Base-by-base conservation (phyloP, 2,113 vertebrate genomes). In the Lagenorhynchus albirostris region DNA sequence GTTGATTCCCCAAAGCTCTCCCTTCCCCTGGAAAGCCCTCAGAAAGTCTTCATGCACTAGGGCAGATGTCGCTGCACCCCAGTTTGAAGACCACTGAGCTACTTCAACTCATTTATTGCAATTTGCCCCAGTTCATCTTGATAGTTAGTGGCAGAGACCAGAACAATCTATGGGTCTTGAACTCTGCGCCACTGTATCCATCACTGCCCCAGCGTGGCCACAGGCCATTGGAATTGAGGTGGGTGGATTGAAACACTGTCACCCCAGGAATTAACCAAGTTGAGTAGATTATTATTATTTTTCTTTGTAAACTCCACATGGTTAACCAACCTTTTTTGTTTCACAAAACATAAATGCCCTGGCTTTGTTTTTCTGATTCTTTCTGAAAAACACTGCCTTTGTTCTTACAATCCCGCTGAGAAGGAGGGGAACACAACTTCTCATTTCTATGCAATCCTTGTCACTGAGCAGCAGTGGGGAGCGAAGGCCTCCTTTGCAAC, bases 381-480 rank as follows among this genome's bases (percentile, higher is more conserved):
- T 47, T 91, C 41, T 82, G 33, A 36, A 95, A 79, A 97, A 95
- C 1, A 84, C 94, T 85, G 85, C 68, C 83, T 98, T 93, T 98
- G 97, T 97, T 97, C 97, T 91, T 12, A 20, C 10, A 4, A 20
- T 58, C 29, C 86, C 7, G 82, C 68, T 85, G 85, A 68, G 62
- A 74, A 89, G 60, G 73, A 77, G 23, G 63, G 47, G 33, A 96
- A 53, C 41, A 79, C 1, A 62, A 17, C 15, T 79, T 95, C 97
- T 95, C 83, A 73, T 97, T 98, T 98, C 97, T 96, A 94, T 55
- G 87, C 20, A 0, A 0, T 95, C 79, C 96, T 97, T 60, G 67
- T 62, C 81, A 7, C 18, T 82, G 2, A 36, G 80, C 81, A 96
- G 92, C 80, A 74, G 23, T 14, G 41, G 50, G 53, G 50, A 60